phyloP scores from a whole-genome alignment of 2,888 invertebrate species.

The Alloscopus bannaensis region DNA sequence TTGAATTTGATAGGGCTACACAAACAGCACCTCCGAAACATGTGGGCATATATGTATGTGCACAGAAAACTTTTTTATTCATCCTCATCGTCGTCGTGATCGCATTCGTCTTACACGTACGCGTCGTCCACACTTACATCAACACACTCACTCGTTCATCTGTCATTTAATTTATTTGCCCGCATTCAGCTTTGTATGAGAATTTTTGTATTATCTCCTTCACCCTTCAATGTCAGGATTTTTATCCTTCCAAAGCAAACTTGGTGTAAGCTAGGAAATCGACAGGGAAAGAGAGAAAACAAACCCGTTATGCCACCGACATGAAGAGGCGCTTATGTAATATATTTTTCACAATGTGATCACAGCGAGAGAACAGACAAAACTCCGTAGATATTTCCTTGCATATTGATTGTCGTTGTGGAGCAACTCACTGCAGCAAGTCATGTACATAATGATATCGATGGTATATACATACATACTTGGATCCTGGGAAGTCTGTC shows the following conservation, averaged over 20 bases:
- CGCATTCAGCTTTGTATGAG: constrained; percentile 56
- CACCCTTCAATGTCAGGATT: constrained; percentile 57
- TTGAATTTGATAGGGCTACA: constrained; percentile 73
- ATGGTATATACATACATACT: constrained; percentile 15
- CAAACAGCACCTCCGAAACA: constrained; percentile 55
- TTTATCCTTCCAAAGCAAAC: constrained; percentile 33
- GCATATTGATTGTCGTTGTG: constrained; percentile 38
- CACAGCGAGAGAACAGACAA: too few relatives aligned
- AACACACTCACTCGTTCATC: constrained; percentile 59
- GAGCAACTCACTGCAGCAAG: constrained; percentile 15
- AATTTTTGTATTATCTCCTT: constrained; percentile 40
- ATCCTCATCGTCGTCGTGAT: constrained; percentile 52
- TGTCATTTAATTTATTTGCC: constrained; percentile 62
- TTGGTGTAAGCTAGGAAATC: constrained; percentile 43
- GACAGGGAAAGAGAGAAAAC: constrained; percentile 3
- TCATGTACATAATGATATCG: not conserved
- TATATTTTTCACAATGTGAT: constrained; percentile 35
- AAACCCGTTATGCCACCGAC: too few relatives aligned
- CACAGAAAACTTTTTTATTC: too few relatives aligned
- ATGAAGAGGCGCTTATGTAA: constrained; percentile 26
- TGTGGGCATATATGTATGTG: constrained; percentile 42
- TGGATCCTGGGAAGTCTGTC: constrained; percentile 31
- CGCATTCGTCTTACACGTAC: constrained; percentile 44
- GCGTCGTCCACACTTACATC: constrained; percentile 39
- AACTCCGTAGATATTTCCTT: too few relatives aligned